A percentile compares a stretch with the other conserved stretches of the same genome.
Conservation (phyloP, 2,888 invertebrate species). For the Philopedon plagiatum region DNA sequence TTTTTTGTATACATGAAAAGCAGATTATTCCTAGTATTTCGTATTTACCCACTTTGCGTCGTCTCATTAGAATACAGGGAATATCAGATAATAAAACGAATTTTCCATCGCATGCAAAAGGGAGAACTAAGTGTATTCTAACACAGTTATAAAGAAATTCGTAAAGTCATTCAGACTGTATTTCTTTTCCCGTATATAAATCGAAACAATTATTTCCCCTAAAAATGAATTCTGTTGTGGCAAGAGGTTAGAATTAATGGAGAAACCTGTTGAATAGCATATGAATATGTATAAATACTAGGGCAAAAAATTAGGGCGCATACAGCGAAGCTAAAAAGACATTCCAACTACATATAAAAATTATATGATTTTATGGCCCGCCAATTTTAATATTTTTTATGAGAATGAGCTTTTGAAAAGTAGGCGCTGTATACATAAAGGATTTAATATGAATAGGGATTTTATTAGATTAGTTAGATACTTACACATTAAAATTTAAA, state of each 20-base stretch:
- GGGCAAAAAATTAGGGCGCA: slow-evolving; percentile 24
- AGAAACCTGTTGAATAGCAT: slow-evolving; percentile 39
- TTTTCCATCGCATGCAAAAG: too few species aligned
- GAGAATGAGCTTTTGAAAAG: slow-evolving; percentile 35
- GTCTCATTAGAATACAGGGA: too few species aligned
- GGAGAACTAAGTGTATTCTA: too few species aligned
- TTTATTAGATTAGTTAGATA: slow-evolving; percentile 6
- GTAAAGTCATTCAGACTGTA: too few species aligned
- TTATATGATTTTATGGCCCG: slow-evolving; percentile 34
- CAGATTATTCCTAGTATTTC: too few species aligned
- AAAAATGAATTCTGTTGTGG: slow-evolving; percentile 25
- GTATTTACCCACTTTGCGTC: too few species aligned
- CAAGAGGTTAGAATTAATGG: slow-evolving; percentile 36
- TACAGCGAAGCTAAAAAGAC: slow-evolving; percentile 21
- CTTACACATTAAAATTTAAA: not conserved
- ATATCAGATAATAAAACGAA: too few species aligned
- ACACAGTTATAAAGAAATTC: too few species aligned
- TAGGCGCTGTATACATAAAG: slow-evolving; percentile 21
- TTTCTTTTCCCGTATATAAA: slow-evolving; percentile 3
- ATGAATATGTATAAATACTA: slow-evolving; percentile 41
- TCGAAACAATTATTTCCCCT: slow-evolving; percentile 30
- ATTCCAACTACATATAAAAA: slow-evolving; percentile 37
- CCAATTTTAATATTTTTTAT: slow-evolving; percentile 40
- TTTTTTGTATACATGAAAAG: too few species aligned
- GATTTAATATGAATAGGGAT: slow-evolving; percentile 3